These are phyloP conservation scores for Agriopis leucophaearia DNA, from an alignment of 2,888 invertebrate genomes.

Conservation along the genomic window DNA sequence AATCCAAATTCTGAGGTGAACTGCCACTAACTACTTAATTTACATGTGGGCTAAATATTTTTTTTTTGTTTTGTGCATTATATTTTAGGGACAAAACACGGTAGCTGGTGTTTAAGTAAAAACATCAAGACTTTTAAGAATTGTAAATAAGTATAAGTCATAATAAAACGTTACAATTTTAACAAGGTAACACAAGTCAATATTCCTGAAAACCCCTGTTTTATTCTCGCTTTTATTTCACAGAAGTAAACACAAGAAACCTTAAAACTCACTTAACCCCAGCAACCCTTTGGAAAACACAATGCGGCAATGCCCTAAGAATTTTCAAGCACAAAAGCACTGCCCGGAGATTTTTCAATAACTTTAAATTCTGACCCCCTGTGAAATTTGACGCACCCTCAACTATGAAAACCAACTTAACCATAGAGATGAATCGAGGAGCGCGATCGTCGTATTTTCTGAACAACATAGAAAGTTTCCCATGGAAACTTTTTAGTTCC, in stretches of 20 bases:
- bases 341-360: constrained; percentile 73
- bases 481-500: background rate
- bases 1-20: no score
- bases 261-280: constrained; percentile 45
- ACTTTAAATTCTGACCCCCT: constrained; percentile 75
- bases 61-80: no score
- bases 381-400: constrained; percentile 79
- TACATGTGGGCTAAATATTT: no score
- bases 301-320: constrained; percentile 66
- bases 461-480: background rate
- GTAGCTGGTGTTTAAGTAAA: no score
- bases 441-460: background rate
- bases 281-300: constrained; percentile 64
- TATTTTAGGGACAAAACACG: no score
- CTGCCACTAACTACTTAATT: no score
- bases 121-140: no score
- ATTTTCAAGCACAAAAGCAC: constrained; percentile 10
- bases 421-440: background rate
- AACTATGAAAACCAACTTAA: constrained; percentile 50
- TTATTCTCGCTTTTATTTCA: constrained; percentile 31
- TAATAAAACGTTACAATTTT: no score
- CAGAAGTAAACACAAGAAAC: constrained; percentile 46
- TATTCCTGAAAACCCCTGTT: background rate
- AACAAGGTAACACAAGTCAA: background rate
- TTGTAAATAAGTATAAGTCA: no score